These are phyloP conservation scores for Ochropleura plecta DNA, from an alignment of 2,888 invertebrate genomes.

Conservation along the genomic window DNA sequence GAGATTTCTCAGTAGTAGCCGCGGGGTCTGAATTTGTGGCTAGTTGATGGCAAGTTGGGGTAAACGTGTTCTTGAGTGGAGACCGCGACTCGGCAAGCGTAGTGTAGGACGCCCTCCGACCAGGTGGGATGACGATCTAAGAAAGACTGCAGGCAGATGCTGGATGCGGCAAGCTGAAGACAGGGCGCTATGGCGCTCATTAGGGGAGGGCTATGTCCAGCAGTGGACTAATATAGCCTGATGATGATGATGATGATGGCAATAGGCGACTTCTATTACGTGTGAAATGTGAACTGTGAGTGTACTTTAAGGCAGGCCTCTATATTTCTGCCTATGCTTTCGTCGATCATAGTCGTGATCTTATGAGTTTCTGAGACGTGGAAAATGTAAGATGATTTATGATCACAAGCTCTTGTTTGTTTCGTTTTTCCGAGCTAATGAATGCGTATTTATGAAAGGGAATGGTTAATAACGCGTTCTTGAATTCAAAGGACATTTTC, in stretches of 20 bases:
- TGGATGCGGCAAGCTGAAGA: no score
- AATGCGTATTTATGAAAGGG: conserved; percentile 21
- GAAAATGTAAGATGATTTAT: neutral
- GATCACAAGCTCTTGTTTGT: neutral
- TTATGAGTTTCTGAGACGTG: neutral
- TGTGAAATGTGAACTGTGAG: neutral
- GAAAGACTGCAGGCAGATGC: no score
- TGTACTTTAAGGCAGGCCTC: neutral
- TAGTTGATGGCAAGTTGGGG: no score
- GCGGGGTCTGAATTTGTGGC: neutral
- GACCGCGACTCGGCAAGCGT: no score
- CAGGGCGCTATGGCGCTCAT: no score
- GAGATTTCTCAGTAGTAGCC: neutral
- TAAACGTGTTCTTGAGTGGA: no score
- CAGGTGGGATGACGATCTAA: no score
- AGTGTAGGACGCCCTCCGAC: no score
- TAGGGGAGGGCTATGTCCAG: no score
- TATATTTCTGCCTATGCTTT: neutral
- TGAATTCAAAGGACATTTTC: conserved; percentile 14
- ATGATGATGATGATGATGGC: no score
- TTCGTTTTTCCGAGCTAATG: conserved; percentile 18
- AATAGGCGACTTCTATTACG: neutral
- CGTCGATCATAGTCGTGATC: neutral
- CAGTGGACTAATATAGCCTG: no score
- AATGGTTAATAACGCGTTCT: conserved; percentile 21